phyloP scores from a whole-genome alignment of 2,888 invertebrate genomes.

The Lobophora halterata region DNA sequence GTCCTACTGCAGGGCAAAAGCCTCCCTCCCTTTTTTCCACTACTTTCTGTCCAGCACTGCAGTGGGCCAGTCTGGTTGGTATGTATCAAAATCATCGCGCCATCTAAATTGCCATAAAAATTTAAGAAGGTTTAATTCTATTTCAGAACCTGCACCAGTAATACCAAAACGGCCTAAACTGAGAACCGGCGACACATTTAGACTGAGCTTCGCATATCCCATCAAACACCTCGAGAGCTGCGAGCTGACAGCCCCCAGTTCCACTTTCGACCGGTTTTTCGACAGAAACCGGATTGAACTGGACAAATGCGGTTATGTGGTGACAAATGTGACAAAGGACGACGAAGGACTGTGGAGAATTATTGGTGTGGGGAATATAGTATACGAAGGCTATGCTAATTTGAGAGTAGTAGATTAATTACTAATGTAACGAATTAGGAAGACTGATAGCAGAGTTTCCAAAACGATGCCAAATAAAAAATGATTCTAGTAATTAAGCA shows the following conservation, averaged over 20 bases:
- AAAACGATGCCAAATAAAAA: no score
- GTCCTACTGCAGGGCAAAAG: no score
- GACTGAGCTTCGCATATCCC: slow-evolving; percentile 49
- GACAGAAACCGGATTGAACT: slow-evolving; percentile 36
- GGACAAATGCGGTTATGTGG: slow-evolving; percentile 47
- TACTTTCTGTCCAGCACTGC: no score
- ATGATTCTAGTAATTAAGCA: no score
- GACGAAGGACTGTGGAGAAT: slow-evolving; percentile 61
- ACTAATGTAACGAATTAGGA: no score
- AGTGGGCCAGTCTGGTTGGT: no score
- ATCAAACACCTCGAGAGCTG: slow-evolving; percentile 49
- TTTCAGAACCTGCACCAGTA: slow-evolving; percentile 52
- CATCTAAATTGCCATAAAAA: no score
- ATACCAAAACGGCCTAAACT: slow-evolving; percentile 25
- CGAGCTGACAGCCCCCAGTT: slow-evolving; percentile 47
- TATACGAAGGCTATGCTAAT: slow-evolving; percentile 35
- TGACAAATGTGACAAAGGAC: slow-evolving; percentile 48
- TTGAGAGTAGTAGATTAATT: not conserved
- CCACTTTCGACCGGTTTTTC: slow-evolving; percentile 51
- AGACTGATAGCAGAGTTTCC: no score
- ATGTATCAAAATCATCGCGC: no score
- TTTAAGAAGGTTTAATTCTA: not conserved
- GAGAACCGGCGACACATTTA: slow-evolving; percentile 44
- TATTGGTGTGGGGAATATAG: slow-evolving; percentile 54
- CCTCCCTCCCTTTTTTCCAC: no score